Conservation (phyloP, 1,140 invertebrate genomes). For the Aphaenogaster floridana region DNA sequence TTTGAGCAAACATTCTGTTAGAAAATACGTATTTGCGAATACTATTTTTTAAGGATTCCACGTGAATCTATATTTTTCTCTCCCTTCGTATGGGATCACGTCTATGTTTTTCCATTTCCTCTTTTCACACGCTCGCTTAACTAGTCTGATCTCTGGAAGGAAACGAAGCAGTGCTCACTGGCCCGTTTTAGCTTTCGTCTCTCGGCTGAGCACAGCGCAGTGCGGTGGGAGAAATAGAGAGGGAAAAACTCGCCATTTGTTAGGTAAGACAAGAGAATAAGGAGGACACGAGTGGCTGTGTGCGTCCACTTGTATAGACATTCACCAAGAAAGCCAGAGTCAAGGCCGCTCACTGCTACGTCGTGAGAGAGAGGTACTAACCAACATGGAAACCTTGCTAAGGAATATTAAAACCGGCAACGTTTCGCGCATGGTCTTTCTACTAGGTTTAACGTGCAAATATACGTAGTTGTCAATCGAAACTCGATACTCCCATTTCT, state of each 20-base stretch:
- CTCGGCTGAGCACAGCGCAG: constrained; percentile 51
- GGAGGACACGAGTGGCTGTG: constrained; percentile 55
- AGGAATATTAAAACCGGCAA: constrained; percentile 66
- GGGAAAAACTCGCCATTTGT: constrained; percentile 65
- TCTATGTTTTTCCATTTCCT: constrained; percentile 56
- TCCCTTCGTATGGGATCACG: neutral
- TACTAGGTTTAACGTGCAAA: constrained; percentile 26
- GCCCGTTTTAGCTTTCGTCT: constrained; percentile 77
- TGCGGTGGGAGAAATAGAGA: constrained; percentile 54
- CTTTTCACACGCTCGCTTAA: constrained; percentile 58
- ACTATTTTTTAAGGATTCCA: constrained; percentile 1
- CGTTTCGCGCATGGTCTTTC: neutral
- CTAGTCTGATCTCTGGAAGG: constrained; percentile 53
- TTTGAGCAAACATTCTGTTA: neutral
- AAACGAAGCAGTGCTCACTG: constrained; percentile 70
- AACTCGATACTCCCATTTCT: neutral
- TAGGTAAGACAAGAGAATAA: constrained; percentile 62
- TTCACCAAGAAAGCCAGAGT: constrained; percentile 86
- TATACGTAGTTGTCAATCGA: neutral
- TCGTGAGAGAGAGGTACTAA: constrained; percentile 85
- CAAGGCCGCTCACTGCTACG: constrained; percentile 91
- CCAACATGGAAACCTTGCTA: constrained; percentile 83
- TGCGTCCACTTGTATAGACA: constrained; percentile 61
- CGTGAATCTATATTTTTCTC: constrained; percentile 9
- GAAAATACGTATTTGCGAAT: neutral